phyloP scores from a whole-genome alignment of 2,888 invertebrate genomes.

The Bhutanitis thaidina region DNA sequence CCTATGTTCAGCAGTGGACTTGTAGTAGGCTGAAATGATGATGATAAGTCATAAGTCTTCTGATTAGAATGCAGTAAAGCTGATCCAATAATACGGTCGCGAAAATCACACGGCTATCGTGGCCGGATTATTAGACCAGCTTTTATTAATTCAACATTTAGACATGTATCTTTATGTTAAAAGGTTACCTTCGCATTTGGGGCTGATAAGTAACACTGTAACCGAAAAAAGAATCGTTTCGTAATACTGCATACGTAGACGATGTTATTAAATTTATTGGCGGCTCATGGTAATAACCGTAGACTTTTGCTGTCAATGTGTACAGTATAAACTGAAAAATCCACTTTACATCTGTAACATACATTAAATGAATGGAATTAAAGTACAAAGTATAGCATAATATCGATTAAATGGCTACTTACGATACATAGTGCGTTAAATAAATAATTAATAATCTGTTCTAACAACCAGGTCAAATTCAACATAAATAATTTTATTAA shows the following conservation, averaged over 20 bases:
- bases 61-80: too few relatives aligned
- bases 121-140: too few relatives aligned
- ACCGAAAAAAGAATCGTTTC: slow-evolving; percentile 42
- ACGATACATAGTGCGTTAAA: neutral
- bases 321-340: neutral
- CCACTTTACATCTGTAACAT: slow-evolving; percentile 8
- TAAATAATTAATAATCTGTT: neutral
- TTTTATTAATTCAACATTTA: too few relatives aligned
- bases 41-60: too few relatives aligned
- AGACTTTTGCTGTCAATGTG: neutral
- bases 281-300: slow-evolving; percentile 29
- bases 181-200: slow-evolving; percentile 27
- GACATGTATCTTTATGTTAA: too few relatives aligned
- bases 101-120: too few relatives aligned
- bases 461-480: neutral
- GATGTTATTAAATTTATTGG: slow-evolving; percentile 18
- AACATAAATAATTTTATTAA: neutral
- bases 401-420: neutral
- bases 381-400: neutral
- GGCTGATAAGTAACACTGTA: slow-evolving; percentile 42
- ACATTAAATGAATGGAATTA: neutral
- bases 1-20: too few relatives aligned
- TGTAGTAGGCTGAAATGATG: too few relatives aligned
- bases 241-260: neutral
- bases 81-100: too few relatives aligned